Evolutionary conservation across 1,140 invertebrate species (phyloP).

Genomic region (Tachypleus tridentatus): DNA sequence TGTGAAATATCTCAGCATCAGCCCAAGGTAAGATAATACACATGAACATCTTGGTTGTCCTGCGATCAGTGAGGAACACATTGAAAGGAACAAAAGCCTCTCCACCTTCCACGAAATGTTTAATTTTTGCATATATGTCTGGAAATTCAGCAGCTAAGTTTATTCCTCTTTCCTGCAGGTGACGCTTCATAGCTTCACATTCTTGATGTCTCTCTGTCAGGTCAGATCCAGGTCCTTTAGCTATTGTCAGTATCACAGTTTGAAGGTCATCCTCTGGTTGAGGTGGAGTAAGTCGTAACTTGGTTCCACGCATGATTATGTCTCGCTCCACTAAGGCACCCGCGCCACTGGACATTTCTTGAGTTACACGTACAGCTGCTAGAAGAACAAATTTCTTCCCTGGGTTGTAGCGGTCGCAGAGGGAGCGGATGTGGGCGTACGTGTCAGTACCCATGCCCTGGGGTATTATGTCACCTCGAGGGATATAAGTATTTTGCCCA

Average conservation of each 20-base stretch:
- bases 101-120: constrained; percentile 63
- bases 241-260: constrained; percentile 18
- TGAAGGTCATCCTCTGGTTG: constrained; percentile 20
- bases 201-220: constrained; percentile 48
- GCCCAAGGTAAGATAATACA: constrained; percentile 84
- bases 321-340: constrained; percentile 59
- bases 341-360: constrained; percentile 63
- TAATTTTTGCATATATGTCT: constrained; percentile 64
- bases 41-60: constrained; percentile 70
- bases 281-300: constrained; percentile 46
- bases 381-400: constrained; percentile 72
- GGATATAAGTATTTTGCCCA: constrained; percentile 43
- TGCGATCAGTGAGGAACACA: constrained; percentile 65
- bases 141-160: constrained; percentile 60
- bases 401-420: constrained; percentile 82
- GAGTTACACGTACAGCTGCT: constrained; percentile 77
- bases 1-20: constrained; percentile 43
- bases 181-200: constrained; percentile 63
- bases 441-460: constrained; percentile 73
- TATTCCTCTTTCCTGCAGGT: constrained; percentile 62
- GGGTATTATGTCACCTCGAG: constrained; percentile 64
- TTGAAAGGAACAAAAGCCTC: constrained; percentile 77
- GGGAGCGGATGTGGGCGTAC: constrained; percentile 68
- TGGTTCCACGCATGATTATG: constrained; percentile 67
- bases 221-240: constrained; percentile 13